phyloP scores from a whole-genome alignment of 2,113 vertebrate genomes.

The Asarcornis scutulata region DNA sequence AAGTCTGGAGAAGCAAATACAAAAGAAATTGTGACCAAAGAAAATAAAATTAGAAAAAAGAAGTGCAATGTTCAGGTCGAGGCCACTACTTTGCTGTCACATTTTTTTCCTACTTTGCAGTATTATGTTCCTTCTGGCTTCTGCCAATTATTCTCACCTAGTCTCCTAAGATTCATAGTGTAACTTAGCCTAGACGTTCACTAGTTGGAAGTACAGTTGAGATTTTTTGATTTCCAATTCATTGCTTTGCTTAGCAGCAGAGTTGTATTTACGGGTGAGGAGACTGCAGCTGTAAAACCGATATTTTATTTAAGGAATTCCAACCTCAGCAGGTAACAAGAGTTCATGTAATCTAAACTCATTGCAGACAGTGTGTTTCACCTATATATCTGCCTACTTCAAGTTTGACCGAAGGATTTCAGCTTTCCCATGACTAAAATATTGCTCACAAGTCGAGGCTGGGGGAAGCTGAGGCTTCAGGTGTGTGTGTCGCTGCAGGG shows the following conservation, averaged over 20 bases:
- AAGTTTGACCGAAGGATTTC: not conserved
- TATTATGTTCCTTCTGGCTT: not conserved
- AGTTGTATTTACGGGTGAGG: not conserved
- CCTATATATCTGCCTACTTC: not conserved
- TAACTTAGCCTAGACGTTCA: not conserved
- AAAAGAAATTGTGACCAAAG: not conserved
- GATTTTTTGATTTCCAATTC: not conserved
- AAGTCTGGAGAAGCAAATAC: not conserved
- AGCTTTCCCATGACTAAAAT: not conserved
- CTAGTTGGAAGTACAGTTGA: not conserved
- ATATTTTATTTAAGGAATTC: slow-evolving; percentile 9
- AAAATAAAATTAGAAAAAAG: not conserved
- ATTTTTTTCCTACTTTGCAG: not conserved
- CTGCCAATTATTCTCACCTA: not conserved
- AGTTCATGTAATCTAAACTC: not conserved
- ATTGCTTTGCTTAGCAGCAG: slow-evolving; percentile 3
- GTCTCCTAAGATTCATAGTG: not conserved
- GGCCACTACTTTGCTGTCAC: not conserved
- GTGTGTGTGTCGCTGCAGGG: not conserved
- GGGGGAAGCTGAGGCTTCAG: not conserved
- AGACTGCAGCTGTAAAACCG: not conserved
- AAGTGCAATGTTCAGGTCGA: not conserved
- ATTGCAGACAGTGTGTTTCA: not conserved
- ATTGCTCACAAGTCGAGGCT: not conserved
- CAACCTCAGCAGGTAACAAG: not conserved